phyloP scores from a whole-genome alignment of 92 coral and sea anemone species.

The Desmophyllum pertusum region DNA sequence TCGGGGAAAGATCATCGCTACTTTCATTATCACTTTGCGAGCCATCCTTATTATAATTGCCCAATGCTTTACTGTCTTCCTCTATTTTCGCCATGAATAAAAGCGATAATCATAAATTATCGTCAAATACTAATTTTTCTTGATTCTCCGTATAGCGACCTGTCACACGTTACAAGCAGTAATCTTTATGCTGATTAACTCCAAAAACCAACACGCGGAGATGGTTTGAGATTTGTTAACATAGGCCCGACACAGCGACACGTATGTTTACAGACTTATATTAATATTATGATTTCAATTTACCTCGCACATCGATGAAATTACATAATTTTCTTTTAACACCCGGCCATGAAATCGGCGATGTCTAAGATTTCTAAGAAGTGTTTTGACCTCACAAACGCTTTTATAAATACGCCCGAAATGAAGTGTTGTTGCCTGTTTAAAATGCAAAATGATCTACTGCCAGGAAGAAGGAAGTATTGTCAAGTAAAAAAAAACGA shows the following conservation, averaged over 20 bases:
- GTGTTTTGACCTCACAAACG: not conserved
- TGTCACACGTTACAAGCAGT: not conserved
- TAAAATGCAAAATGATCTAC: not conserved
- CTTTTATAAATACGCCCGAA: not conserved
- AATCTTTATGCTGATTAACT: not conserved
- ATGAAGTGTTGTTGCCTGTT: not conserved
- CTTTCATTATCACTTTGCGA: slow-evolving; percentile 45
- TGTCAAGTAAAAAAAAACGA: not conserved
- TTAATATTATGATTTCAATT: slow-evolving; percentile 17
- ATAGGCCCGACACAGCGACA: not conserved
- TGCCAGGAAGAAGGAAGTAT: not conserved
- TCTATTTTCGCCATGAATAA: slow-evolving; percentile 35
- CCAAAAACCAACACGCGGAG: not conserved
- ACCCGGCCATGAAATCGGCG: not conserved
- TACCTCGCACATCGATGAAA: slow-evolving; percentile 8
- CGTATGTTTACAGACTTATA: slow-evolving; percentile 15
- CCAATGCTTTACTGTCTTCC: slow-evolving; percentile 10
- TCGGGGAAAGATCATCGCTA: slow-evolving; percentile 47
- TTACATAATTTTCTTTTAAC: slow-evolving; percentile 18
- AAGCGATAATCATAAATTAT: slow-evolving; percentile 16
- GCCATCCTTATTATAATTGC: slow-evolving; percentile 36
- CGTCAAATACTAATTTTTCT: not conserved
- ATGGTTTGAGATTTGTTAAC: slow-evolving; percentile 16
- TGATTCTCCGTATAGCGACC: not conserved
- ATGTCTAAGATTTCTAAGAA: not conserved